A percentile compares a stretch with the other conserved stretches of the same genome.
Evolutionary conservation across 2,797 vertebrate genomes (phyloP).

Genomic region (Valencia hispanica): DNA sequence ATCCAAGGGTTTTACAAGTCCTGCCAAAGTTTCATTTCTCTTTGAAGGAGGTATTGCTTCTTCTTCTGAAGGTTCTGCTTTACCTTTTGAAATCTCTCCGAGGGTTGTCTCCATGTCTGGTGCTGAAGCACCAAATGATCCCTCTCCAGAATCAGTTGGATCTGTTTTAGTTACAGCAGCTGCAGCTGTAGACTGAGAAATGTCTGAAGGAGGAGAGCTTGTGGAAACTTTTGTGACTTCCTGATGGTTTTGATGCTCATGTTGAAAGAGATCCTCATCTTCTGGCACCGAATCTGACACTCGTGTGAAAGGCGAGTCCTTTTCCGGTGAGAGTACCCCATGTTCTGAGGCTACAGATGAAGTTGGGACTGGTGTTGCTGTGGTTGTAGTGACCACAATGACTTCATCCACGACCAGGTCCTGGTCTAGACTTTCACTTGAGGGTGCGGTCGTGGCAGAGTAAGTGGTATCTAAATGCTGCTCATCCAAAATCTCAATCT

Average conservation of each 20-base stretch:
- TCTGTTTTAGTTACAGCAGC: slow-evolving; percentile 14
- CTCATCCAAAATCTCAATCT: slow-evolving; percentile 72
- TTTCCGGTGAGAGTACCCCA: slow-evolving; percentile 68
- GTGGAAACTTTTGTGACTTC: slow-evolving; percentile 18
- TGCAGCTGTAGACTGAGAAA: background rate
- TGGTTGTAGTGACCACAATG: slow-evolving; percentile 40
- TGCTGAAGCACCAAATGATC: background rate
- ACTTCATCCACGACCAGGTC: slow-evolving; percentile 73
- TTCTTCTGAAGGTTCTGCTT: background rate
- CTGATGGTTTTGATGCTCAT: slow-evolving; percentile 36
- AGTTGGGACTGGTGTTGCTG: slow-evolving; percentile 6
- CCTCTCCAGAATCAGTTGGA: background rate
- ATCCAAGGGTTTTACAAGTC: background rate
- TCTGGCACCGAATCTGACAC: slow-evolving; percentile 68
- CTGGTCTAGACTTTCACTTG: slow-evolving; percentile 29
- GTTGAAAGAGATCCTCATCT: slow-evolving; percentile 53
- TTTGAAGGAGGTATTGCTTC: background rate
- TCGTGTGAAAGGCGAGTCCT: slow-evolving; percentile 79
- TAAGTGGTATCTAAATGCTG: slow-evolving; percentile 18
- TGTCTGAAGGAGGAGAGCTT: slow-evolving; percentile 2
- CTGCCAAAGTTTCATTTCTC: background rate
- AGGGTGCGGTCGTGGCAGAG: slow-evolving; percentile 2
- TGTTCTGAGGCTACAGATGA: slow-evolving; percentile 22
- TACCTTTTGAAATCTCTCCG: background rate
- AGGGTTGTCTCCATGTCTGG: background rate